These are phyloP conservation scores for Archegozetes longisetosus DNA, from an alignment of 1,140 invertebrate genomes.

Conservation along the genomic window DNA sequence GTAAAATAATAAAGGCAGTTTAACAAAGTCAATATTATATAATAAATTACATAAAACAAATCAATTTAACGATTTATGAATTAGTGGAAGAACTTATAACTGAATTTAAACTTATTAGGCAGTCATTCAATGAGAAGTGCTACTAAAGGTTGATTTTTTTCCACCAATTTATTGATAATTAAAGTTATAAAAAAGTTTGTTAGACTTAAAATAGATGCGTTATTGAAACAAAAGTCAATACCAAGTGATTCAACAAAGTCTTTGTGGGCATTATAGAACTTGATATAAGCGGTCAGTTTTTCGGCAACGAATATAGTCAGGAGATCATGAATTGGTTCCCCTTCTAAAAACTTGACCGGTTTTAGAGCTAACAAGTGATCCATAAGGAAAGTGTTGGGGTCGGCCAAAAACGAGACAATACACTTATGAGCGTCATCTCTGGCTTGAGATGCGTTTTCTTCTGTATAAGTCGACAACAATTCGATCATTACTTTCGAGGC, in stretches of 20 bases:
- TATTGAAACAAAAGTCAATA: too few species aligned
- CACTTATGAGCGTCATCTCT: conserved; percentile 87
- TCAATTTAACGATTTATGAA: too few species aligned
- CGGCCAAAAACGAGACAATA: conserved; percentile 81
- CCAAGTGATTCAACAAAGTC: conserved; percentile 76
- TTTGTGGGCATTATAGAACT: conserved; percentile 82
- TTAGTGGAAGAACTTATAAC: too few species aligned
- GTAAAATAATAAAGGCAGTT: background rate
- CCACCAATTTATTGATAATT: too few species aligned
- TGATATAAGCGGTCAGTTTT: conserved; percentile 69
- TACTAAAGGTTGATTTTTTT: too few species aligned
- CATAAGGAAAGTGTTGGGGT: conserved; percentile 83
- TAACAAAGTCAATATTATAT: too few species aligned
- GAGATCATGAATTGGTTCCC: conserved; percentile 85
- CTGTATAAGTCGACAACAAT: conserved; percentile 81
- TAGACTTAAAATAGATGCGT: too few species aligned
- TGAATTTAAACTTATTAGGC: too few species aligned
- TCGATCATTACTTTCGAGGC: conserved; percentile 93
- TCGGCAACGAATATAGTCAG: conserved; percentile 91
- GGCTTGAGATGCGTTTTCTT: conserved; percentile 88
- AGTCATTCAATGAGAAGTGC: too few species aligned
- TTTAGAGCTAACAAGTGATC: conserved; percentile 83
- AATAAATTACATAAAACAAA: too few species aligned
- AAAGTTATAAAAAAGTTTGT: too few species aligned
- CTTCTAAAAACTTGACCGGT: conserved; percentile 84